Base-by-base conservation (phyloP, 2,888 invertebrate species). In the Agrotis exclamationis region DNA sequence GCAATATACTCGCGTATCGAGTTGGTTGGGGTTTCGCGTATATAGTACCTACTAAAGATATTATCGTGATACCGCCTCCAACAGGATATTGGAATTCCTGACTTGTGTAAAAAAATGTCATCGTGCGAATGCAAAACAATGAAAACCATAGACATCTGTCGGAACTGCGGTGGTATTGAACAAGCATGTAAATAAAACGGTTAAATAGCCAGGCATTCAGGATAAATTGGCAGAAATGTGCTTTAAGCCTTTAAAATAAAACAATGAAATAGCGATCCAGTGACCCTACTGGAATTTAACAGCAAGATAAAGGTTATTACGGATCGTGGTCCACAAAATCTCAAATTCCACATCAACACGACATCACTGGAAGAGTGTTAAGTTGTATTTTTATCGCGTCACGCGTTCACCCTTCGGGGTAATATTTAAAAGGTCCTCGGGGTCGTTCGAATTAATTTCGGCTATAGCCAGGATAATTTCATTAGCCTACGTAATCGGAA, bases 381-480 rank as follows among this genome's bases (percentile, higher is more conserved):
- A 84, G 82, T 84, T 84, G 86, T 85, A 88, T 88, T 89, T 89
- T 89, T 87, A 88, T 86, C 83, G 84, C 83, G 85, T 86, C 86
- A 87, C 87, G 87, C 86, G 80, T 83, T 82, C 82, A 74, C 85
- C 89, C 87, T 85, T 82, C 79, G 84, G 87, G 84, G 83, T 87
- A 83, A 87, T 89, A 90, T 91, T 87, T 89, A 91, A 92, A 93
- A 91, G 89, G 90, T 87, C 87, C 87, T 87, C 84, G 83, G 86
- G 87, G 85, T 84, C 88, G 88, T 88, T 86, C 84, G 86, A 91
- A 93, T 93, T 94, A 93, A 92, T 93, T 93, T 88, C 87, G 86
- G 88, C 88, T 88, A 91, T 91, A 89, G 89, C 90, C 83, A 87
- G 90, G 90, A 93, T 93, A 93, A 93, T 93, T 93, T 90, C 89